Evolutionary conservation across 1,140 invertebrate species (phyloP), one percentile per base, ranked within the genome.

Genomic region (Hyles vespertilio): DNA sequence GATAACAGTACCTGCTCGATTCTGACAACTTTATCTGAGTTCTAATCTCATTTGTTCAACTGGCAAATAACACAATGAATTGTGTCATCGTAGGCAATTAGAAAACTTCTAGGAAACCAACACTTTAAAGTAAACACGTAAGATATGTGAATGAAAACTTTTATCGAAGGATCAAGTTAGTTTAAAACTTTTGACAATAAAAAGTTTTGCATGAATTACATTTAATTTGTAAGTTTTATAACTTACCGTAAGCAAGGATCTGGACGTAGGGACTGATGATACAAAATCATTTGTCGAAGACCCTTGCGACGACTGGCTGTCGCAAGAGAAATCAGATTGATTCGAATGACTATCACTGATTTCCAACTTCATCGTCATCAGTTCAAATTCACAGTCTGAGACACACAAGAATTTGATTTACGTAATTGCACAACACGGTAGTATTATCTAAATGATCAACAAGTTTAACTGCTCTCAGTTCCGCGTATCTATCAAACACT

Each of bases 281-380:
- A 80, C 56, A 61, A 74, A 87, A 45, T 89, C 85, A 85, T 87
- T 89, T 66, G 77, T 84, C 2, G 82, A 83, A n/a, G 85, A 89
- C 40, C 71, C 85, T 68, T 87, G 85, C 40, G 84, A 87, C 36
- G 84, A 87, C 57, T 89, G 86, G 59, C 86, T 89, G 64, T 88
- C 83, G 63, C 78, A 80, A 43, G 85, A 89, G 57, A 79, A 84
- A 73, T 89, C 84, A 12, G 84, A 89, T 58, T 88, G 82, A 63
- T 87, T 87, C 10, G 85, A 88, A 65, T 85, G 81, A 67, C 77
- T 81, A 68, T 89, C 86, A 79, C 81, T 87, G 52, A 86, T 70
- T 74, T 89, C 84, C 51, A 89, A 72, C 83, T 89, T 89, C 84
- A 89, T 87, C 70, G 77, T 88, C 81, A 85, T 81, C 56, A 76